Evolutionary conservation across 2,113 vertebrate species (phyloP).

Genomic region (Heptranchias perlo): DNA sequence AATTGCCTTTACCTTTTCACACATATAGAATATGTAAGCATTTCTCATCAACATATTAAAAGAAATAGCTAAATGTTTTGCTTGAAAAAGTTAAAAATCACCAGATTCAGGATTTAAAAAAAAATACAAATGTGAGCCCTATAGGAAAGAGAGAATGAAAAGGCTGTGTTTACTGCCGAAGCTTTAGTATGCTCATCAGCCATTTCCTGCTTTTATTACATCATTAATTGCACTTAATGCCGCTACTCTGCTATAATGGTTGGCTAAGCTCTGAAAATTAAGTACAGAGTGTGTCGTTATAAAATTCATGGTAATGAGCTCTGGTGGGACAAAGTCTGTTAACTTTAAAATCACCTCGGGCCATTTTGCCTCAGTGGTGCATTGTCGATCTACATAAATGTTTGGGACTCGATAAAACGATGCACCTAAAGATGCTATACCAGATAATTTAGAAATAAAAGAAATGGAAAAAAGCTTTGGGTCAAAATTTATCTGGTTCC

Average conservation of each 20-base stretch:
- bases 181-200: constrained; percentile 70
- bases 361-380: constrained; percentile 54
- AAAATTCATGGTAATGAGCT: constrained; percentile 87
- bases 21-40: neutral
- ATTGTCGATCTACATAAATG: constrained; percentile 59
- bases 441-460: neutral
- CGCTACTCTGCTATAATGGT: constrained; percentile 68
- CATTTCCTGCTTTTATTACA: constrained; percentile 74
- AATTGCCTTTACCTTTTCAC: neutral
- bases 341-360: constrained; percentile 82
- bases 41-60: neutral
- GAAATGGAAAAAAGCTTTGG: neutral
- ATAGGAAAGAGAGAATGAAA: constrained; percentile 45
- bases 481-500: neutral
- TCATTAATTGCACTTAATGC: constrained; percentile 85
- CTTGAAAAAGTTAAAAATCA: neutral
- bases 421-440: neutral
- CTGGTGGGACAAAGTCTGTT: constrained; percentile 84
- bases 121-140: neutral
- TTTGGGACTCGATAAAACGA: constrained; percentile 62
- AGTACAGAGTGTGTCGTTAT: constrained; percentile 81
- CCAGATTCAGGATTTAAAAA: neutral
- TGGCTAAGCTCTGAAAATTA: constrained; percentile 81
- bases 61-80: neutral
- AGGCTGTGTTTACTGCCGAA: constrained; percentile 65